Conservation (phyloP, 2,113 vertebrate genomes). For the Isurus oxyrinchus region DNA sequence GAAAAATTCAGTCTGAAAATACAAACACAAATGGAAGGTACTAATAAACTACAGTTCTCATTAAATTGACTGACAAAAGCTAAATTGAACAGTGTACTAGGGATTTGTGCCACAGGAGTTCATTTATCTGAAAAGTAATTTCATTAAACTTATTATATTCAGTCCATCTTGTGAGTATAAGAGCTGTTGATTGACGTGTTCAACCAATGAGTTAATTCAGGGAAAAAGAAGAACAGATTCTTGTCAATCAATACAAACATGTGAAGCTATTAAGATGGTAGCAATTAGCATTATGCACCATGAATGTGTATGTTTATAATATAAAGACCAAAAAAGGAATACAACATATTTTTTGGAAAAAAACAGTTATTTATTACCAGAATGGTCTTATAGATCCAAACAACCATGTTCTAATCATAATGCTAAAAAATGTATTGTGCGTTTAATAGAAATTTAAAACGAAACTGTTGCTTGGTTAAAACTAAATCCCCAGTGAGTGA, state of each 20-base stretch:
- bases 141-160: slow-evolving; percentile 28
- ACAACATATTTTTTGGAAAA: background rate
- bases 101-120: background rate
- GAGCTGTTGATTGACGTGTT: background rate
- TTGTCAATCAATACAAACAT: slow-evolving; percentile 3
- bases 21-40: background rate
- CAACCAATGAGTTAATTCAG: background rate
- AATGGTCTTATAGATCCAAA: background rate
- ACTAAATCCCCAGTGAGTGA: background rate
- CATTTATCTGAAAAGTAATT: slow-evolving; percentile 29
- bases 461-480: background rate
- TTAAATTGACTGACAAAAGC: slow-evolving; percentile 25
- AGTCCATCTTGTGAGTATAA: background rate
- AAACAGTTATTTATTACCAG: background rate
- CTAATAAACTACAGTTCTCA: background rate
- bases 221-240: background rate
- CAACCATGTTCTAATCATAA: background rate
- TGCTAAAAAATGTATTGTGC: background rate
- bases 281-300: background rate
- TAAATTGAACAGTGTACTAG: background rate
- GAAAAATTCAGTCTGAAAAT: background rate
- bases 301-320: background rate
- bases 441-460: background rate
- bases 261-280: background rate
- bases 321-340: background rate